These are phyloP conservation scores for Xanthia togata DNA, from an alignment of 2,888 invertebrate species.

Conservation along the genomic window DNA sequence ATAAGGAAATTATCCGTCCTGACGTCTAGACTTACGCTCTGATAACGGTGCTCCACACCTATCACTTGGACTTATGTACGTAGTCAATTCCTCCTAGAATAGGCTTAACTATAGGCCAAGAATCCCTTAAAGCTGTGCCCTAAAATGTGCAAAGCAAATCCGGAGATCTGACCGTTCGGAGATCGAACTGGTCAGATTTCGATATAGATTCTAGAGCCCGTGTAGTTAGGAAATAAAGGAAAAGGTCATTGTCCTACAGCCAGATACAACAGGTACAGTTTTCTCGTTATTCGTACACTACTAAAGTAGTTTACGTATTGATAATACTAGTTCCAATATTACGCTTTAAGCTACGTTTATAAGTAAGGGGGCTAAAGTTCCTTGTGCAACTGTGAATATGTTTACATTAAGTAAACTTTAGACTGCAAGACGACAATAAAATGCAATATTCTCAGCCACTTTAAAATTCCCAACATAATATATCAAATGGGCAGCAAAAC, in stretches of 20 bases:
- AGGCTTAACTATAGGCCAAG: neutral
- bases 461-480: constrained; percentile 11
- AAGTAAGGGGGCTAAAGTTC: neutral
- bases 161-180: too few relatives aligned
- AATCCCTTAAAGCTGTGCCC: neutral
- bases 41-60: neutral
- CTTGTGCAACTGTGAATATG: neutral
- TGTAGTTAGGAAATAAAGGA: neutral
- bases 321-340: neutral
- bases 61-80: neutral
- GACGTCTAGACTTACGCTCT: too few relatives aligned
- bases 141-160: neutral
- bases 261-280: neutral
- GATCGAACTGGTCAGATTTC: neutral
- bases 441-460: neutral
- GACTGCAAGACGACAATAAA: neutral
- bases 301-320: neutral
- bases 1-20: neutral
- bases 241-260: neutral
- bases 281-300: neutral
- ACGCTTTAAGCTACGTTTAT: neutral
- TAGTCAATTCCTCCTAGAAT: too few relatives aligned
- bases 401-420: too few relatives aligned
- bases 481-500: constrained; percentile 6
- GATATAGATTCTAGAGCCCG: neutral